These are phyloP conservation scores for Melanostoma scalare DNA, from an alignment of 2,888 invertebrate species.

Conservation along the genomic window DNA sequence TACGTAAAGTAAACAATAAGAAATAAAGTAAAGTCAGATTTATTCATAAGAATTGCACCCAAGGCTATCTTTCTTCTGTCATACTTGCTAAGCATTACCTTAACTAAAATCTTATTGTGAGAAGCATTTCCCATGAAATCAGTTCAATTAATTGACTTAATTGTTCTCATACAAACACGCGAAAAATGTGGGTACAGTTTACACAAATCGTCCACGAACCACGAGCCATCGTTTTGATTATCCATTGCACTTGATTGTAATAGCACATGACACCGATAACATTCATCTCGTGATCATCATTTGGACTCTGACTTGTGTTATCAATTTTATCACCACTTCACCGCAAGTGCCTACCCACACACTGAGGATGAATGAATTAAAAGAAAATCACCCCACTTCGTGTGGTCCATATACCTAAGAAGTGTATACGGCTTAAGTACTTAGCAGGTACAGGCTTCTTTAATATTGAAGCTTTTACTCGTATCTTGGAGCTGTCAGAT, in stretches of 20 bases:
- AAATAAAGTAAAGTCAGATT: no score
- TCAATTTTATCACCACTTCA: constrained; percentile 38
- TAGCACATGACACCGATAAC: constrained; percentile 52
- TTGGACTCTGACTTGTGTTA: constrained; percentile 59
- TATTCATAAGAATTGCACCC: no score
- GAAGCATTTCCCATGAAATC: no score
- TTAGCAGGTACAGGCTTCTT: background rate
- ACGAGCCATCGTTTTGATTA: constrained; percentile 14
- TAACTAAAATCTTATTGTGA: no score
- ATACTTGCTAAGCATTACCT: no score
- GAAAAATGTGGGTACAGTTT: background rate
- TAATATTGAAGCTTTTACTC: constrained; percentile 3
- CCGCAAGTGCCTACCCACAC: background rate
- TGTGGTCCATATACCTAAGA: background rate
- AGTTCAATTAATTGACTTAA: no score
- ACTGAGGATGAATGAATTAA: background rate
- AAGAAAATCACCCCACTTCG: background rate
- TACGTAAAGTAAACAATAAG: no score
- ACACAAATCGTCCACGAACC: background rate
- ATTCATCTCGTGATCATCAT: constrained; percentile 54
- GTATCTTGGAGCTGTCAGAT: constrained; percentile 11
- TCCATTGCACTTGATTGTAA: constrained; percentile 28
- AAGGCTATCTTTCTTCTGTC: no score
- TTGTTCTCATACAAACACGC: no score
- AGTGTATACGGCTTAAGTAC: no score